A percentile compares a stretch with the other conserved stretches of the same genome.
These are phyloP conservation scores for Harpalus rubripes DNA, from an alignment of 2,888 invertebrate genomes.

Conservation along the genomic window DNA sequence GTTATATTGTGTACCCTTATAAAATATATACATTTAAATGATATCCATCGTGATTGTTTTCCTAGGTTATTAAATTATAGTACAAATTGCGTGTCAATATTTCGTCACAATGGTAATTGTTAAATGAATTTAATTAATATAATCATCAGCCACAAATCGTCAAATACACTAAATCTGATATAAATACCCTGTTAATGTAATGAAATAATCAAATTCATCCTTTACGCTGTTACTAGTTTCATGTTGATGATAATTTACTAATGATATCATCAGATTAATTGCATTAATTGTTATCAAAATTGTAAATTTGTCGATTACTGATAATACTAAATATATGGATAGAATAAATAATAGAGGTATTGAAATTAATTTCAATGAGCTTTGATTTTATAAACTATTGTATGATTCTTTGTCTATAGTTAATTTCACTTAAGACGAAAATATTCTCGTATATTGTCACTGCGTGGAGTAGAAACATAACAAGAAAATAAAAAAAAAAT, in stretches of 20 bases:
- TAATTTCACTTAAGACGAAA: no score
- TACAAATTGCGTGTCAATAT: background rate
- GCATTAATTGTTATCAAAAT: conserved; percentile 25
- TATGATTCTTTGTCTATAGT: no score
- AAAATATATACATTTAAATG: no score
- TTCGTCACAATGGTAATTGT: background rate
- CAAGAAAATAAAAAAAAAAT: no score
- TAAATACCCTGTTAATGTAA: conserved; percentile 21
- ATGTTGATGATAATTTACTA: conserved; percentile 1
- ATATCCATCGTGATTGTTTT: no score
- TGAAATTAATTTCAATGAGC: background rate
- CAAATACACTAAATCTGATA: conserved; percentile 14
- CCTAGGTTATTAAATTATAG: no score
- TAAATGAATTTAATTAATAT: background rate
- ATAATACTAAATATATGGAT: background rate
- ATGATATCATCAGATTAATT: conserved; percentile 20
- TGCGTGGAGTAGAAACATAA: no score
- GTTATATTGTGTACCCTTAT: no score
- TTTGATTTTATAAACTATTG: no score
- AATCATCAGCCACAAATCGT: conserved; percentile 1
- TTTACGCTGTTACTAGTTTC: background rate
- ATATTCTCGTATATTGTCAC: no score
- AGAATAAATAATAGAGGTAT: background rate
- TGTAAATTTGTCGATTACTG: conserved; percentile 1
- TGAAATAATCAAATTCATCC: conserved; percentile 32